Evolutionary conservation across 1,140 invertebrate genomes (phyloP), one percentile per base, ranked within the genome.

Genomic region (Lanistes nyassanus): DNA sequence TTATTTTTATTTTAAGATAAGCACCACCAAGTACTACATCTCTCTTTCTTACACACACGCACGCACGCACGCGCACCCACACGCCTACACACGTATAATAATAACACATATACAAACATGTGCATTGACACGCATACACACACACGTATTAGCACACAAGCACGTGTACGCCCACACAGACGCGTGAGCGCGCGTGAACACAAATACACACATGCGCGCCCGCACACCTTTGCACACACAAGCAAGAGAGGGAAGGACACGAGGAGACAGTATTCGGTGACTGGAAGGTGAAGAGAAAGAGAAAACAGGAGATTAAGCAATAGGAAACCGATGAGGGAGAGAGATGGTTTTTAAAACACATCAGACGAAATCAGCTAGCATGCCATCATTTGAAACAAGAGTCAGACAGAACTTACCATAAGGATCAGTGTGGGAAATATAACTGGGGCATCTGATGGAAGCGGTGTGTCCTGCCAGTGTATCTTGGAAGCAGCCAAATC

Each of bases 401-500:
- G n/a, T n/a, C n/a, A n/a, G n/a, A 47, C 0, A 47, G 42, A 16
- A 71, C 77, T 65, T 78, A 82, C 81, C 74, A 31, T 55, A 47
- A 11, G 76, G 55, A 26, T 76, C 68, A n/a, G 60, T 72, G 19
- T 81, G 78, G 39, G 78, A 77, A 31, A 82, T 76, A 65, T 80
- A 82, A 53, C 53, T 42, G 6, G 82, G 82, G 71, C 82, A 83
- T 0, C 36, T 62, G 21, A 82, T 76, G 26, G 64, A 34, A 2
- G 77, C 47, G 58, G 56, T 75, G 5, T 68, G 60, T n/a, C 65
- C 75, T 13, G 82, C 68, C 3, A 51, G 42, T 0, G 79, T 77
- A 56, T 78, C 76, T 21, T 67, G 76, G 68, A 82, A 83, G 68
- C 82, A 83, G 6, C 79, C 79, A 68, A 79, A 83, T 13, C 82